Base-by-base conservation (phyloP, 2,888 invertebrate genomes). In the Stenodema calcarata region DNA sequence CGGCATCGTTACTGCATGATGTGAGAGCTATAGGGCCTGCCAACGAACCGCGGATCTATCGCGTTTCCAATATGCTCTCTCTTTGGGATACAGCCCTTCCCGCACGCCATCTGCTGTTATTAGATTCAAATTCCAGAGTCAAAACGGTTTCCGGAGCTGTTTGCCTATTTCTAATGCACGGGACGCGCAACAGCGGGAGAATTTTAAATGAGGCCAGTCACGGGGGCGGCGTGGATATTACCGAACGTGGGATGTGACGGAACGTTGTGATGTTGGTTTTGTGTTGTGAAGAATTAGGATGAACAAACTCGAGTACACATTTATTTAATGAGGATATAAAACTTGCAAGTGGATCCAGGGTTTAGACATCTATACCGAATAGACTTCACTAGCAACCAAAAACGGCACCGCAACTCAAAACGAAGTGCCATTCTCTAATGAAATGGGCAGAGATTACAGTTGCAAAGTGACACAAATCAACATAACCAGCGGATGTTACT, bases 61-160 rank as follows among this genome's bases (percentile, higher is more conserved):
- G 62, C 62, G 30, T 73, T 73, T 73, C 73, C 73, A 73, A 73
- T 73, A 73, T 73, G 35, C 73, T 73, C n/a, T n/a, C 73, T 73
- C 73, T 73, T 73, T 73, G 73, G 35, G 35, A 73, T 27, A 41
- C 35, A 73, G 73, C 73, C 35, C 35, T 18, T 73, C 11, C 78
- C 27, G 44, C 78, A 78, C 27, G 78, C 78, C 78, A 47, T 47
- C 42, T 78, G 78, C 27, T 47, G 78, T 78, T 78, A 78, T 78
- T 78, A 78, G 78, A 78, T 78, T 78, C 78, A 78, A 78, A 78
- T 78, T 78, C 78, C 41, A 47, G 44, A 27, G 30, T 78, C 47
- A 28, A 78, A 78, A 42, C 16, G 73, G 73, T 9, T 70, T 18
- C 44, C 27, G 41, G 42, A 27, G 41, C 27, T 35, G 35, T 73